Percentiles rank a stretch among this genome's conserved stretches.
phyloP scores from a whole-genome alignment of 2,888 invertebrate genomes.

The Eilema sororculum region DNA sequence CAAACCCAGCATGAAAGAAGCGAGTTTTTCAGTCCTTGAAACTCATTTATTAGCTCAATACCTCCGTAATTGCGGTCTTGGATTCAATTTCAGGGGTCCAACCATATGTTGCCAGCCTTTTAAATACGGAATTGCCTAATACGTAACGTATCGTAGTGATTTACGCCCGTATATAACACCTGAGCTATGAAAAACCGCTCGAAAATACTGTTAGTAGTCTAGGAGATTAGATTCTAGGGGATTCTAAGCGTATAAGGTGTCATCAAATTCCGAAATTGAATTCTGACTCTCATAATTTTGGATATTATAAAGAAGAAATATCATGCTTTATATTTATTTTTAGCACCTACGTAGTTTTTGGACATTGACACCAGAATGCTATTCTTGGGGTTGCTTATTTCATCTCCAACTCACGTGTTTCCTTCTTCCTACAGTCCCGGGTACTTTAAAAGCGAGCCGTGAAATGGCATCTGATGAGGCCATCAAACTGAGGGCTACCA shows the following conservation, averaged over 20 bases:
- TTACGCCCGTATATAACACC: slow-evolving; percentile 23
- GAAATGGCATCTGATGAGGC: too few species aligned
- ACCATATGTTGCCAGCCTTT: slow-evolving; percentile 39
- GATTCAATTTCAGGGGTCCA: slow-evolving; percentile 40
- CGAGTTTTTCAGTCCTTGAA: slow-evolving; percentile 29
- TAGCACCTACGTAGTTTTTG: slow-evolving; percentile 11
- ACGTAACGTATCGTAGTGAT: slow-evolving; percentile 26
- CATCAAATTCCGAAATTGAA: slow-evolving; percentile 35
- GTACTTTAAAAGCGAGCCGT: too few species aligned
- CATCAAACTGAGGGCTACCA: too few species aligned
- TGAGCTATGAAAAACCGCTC: slow-evolving; percentile 16
- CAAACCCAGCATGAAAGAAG: slow-evolving; percentile 20
- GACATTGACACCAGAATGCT: slow-evolving; percentile 7
- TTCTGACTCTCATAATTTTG: slow-evolving; percentile 27
- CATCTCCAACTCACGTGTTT: too few species aligned
- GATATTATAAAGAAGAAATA: slow-evolving; percentile 23
- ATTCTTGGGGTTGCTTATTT: neutral
- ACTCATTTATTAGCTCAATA: slow-evolving; percentile 37
- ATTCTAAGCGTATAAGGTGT: slow-evolving; percentile 26
- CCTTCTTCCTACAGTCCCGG: too few species aligned
- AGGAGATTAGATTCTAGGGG: slow-evolving; percentile 37
- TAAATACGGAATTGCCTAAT: slow-evolving; percentile 35
- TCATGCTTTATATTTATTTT: slow-evolving; percentile 30
- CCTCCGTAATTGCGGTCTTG: slow-evolving; percentile 40
- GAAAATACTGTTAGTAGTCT: slow-evolving; percentile 18